Conservation (phyloP, 2,888 invertebrate species). For the Branchellion lobata region DNA sequence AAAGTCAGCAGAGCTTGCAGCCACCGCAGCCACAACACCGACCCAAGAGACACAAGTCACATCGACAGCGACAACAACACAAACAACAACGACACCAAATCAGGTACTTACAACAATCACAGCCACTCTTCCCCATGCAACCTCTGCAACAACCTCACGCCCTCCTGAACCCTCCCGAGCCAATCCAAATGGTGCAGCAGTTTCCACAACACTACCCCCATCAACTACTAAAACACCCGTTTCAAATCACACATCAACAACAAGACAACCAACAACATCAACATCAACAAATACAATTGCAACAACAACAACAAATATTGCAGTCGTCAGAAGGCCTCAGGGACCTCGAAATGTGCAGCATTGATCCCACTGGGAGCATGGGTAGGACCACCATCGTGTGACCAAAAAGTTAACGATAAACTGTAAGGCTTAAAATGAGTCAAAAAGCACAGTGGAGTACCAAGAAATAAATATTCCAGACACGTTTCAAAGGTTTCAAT, state of each 20-base stretch:
- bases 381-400: conserved; percentile 2
- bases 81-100: not conserved
- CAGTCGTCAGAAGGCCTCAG: not conserved
- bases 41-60: not conserved
- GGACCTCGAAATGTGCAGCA: too few species aligned
- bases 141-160: not conserved
- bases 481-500: too few species aligned
- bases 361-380: not conserved
- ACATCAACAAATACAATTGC: not conserved
- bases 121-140: not conserved
- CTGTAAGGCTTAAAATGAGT: too few species aligned
- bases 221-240: not conserved
- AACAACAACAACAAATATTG: not conserved
- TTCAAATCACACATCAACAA: too few species aligned
- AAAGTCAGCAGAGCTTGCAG: not conserved
- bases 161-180: not conserved
- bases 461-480: too few species aligned
- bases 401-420: not conserved
- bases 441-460: too few species aligned
- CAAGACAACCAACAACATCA: not conserved
- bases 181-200: not conserved
- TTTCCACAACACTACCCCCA: not conserved
- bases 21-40: not conserved
- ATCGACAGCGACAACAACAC: not conserved
- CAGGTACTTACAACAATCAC: not conserved